phyloP scores from a whole-genome alignment of 2,888 invertebrate species.

The Digitonthophagus gazella region DNA sequence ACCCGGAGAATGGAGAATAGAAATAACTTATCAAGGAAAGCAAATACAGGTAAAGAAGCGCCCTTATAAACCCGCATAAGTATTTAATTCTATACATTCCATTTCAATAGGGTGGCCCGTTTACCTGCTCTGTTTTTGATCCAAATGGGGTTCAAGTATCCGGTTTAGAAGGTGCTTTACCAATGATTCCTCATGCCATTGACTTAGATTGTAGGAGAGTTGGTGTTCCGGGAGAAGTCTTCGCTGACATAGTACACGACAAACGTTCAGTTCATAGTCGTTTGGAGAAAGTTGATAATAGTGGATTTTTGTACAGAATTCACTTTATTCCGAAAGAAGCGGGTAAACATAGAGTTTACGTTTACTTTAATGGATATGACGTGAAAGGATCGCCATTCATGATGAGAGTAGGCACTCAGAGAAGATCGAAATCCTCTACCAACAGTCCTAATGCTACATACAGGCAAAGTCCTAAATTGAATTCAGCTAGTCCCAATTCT shows the following conservation, averaged over 20 bases:
- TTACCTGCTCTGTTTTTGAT: slow-evolving; percentile 93
- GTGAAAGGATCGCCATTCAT: slow-evolving; percentile 86
- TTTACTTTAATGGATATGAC: slow-evolving; percentile 88
- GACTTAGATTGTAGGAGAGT: slow-evolving; percentile 69
- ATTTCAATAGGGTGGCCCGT: slow-evolving; percentile 93
- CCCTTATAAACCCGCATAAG: background rate
- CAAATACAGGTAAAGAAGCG: slow-evolving; percentile 69
- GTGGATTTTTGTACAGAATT: slow-evolving; percentile 66
- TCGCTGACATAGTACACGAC: slow-evolving; percentile 87
- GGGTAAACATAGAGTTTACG: slow-evolving; percentile 79
- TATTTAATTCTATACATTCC: slow-evolving; percentile 25
- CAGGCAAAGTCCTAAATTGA: slow-evolving; percentile 46
- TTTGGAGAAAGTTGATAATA: slow-evolving; percentile 74
- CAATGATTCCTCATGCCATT: slow-evolving; percentile 84
- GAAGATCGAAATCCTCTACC: slow-evolving; percentile 57
- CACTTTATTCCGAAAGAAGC: slow-evolving; percentile 76
- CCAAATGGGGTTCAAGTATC: slow-evolving; percentile 84
- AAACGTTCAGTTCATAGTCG: slow-evolving; percentile 81
- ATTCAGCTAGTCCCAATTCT: slow-evolving; percentile 43
- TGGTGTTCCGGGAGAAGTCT: slow-evolving; percentile 83
- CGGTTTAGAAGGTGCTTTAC: slow-evolving; percentile 79
- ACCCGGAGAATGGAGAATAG: slow-evolving; percentile 95
- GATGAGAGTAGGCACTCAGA: slow-evolving; percentile 77
- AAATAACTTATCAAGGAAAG: slow-evolving; percentile 92
- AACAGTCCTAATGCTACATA: slow-evolving; percentile 49